phyloP scores from a whole-genome alignment of 2,888 invertebrate species.

The Plutella xylostella region DNA sequence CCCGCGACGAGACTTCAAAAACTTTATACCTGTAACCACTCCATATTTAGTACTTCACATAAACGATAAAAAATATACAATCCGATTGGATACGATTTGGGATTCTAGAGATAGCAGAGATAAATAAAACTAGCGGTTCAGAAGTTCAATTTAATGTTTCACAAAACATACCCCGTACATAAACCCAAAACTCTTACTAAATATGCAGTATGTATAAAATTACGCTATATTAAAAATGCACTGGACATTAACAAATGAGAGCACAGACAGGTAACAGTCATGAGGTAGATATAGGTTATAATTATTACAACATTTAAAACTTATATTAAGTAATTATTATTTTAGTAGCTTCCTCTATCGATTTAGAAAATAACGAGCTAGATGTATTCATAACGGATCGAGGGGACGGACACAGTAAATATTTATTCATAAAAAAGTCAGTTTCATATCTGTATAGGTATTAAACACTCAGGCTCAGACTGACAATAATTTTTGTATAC shows the following conservation, averaged over 20 bases:
- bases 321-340: too few species aligned
- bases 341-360: too few species aligned
- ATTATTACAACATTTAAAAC: too few species aligned
- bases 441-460: too few species aligned
- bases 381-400: too few species aligned
- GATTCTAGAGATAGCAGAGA: background rate
- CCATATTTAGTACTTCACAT: background rate
- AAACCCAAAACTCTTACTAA: constrained; percentile 57
- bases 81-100: background rate
- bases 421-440: too few species aligned
- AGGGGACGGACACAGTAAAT: too few species aligned
- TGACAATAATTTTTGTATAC: too few species aligned
- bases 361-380: too few species aligned
- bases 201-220: constrained; percentile 63
- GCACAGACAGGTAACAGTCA: constrained; percentile 48
- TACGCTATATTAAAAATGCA: constrained; percentile 37
- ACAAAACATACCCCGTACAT: constrained; percentile 66
- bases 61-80: background rate
- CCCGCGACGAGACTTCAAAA: constrained; percentile 62
- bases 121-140: constrained; percentile 60
- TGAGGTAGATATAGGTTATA: too few species aligned
- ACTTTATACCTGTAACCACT: constrained; percentile 55
- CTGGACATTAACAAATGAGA: constrained; percentile 29
- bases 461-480: too few species aligned
- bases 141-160: constrained; percentile 69